Conservation (phyloP, 1,140 invertebrate species). For the Hypothenemus hampei region DNA sequence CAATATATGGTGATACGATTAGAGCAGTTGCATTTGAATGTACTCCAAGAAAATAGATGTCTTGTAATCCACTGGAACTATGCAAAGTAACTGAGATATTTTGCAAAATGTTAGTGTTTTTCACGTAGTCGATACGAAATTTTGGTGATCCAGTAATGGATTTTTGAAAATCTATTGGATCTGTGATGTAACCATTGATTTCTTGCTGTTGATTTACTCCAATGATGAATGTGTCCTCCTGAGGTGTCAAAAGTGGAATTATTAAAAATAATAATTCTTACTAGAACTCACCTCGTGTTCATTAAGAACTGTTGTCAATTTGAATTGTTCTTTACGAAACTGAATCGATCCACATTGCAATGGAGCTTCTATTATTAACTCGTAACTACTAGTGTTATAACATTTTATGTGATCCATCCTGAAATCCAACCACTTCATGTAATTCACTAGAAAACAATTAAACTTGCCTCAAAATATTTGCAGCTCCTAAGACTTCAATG, state of each 20-base stretch:
- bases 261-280: too few species aligned
- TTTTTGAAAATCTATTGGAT: constrained; percentile 40
- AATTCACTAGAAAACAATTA: background rate
- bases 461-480: constrained; percentile 18
- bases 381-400: constrained; percentile 33
- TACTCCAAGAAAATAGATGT: constrained; percentile 37
- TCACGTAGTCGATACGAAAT: constrained; percentile 39
- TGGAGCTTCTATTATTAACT: constrained; percentile 32
- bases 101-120: constrained; percentile 28
- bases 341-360: constrained; percentile 30
- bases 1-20: constrained; percentile 40
- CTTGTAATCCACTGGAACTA: constrained; percentile 31
- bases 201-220: constrained; percentile 31
- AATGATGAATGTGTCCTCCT: constrained; percentile 41
- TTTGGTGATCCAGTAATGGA: constrained; percentile 40
- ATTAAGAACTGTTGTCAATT: constrained; percentile 32
- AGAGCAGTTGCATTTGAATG: constrained; percentile 21
- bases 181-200: constrained; percentile 36
- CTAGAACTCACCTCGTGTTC: constrained; percentile 37
- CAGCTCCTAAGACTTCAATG: constrained; percentile 27
- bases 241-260: background rate
- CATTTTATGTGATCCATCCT: constrained; percentile 35
- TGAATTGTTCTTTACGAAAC: constrained; percentile 27
- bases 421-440: background rate
- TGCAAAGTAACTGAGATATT: constrained; percentile 37